These are phyloP conservation scores for Arvicanthis niloticus DNA, from an alignment of 2,113 vertebrate species.

Conservation along the genomic window DNA sequence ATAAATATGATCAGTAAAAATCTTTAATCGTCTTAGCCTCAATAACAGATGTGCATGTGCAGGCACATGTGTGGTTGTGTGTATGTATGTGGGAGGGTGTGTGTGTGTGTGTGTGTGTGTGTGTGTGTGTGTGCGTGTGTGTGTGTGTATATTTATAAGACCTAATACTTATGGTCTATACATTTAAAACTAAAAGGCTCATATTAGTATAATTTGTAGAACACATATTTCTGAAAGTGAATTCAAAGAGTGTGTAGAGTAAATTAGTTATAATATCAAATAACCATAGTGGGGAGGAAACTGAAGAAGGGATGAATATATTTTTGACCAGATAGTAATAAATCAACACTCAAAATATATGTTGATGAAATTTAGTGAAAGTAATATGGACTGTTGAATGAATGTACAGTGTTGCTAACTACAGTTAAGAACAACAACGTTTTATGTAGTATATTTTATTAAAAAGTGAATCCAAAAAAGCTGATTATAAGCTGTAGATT, in stretches of 20 bases:
- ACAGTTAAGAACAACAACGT: background rate
- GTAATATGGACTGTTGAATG: background rate
- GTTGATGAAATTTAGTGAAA: background rate
- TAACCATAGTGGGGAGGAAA: accelerated
- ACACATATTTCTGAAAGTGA: background rate
- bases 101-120: background rate
- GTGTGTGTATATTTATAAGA: background rate
- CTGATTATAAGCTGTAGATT: background rate
- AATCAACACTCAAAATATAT: background rate
- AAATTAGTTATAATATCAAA: background rate
- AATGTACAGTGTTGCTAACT: background rate
- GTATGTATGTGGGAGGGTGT: background rate
- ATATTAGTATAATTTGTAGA: background rate
- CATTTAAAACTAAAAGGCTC: background rate
- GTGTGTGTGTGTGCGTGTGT: background rate
- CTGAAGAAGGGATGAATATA: background rate
- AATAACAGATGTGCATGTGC: background rate
- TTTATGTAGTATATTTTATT: background rate
- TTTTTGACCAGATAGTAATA: background rate
- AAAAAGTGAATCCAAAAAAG: background rate
- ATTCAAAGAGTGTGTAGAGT: background rate
- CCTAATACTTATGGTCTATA: background rate
- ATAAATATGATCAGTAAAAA: background rate
- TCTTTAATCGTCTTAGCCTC: accelerated
- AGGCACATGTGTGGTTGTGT: background rate